A percentile compares a stretch with the other conserved stretches of the same genome.
phyloP scores from a whole-genome alignment of 2,888 invertebrate species.

The Caenorhabditis japonica region DNA sequence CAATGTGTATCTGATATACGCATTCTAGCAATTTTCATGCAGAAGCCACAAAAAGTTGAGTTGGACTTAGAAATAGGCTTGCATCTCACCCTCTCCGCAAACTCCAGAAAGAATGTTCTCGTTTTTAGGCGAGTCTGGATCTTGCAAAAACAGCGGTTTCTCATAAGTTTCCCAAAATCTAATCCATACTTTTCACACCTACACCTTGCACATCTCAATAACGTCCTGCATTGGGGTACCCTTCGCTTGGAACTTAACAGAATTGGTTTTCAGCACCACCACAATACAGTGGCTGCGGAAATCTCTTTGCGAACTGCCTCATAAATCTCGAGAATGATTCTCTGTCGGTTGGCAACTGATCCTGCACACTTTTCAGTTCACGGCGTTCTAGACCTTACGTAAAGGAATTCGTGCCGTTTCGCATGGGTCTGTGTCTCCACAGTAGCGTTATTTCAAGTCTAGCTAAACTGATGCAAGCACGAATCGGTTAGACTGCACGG shows the following conservation, averaged over 20 bases:
- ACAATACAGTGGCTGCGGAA: constrained; percentile 62
- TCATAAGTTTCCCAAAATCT: constrained; percentile 69
- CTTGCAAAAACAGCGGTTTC: constrained; percentile 57
- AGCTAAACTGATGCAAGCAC: too few relatives aligned
- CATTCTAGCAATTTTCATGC: constrained; percentile 47
- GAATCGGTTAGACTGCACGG: too few relatives aligned
- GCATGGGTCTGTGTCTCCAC: too few relatives aligned
- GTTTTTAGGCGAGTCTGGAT: constrained; percentile 59
- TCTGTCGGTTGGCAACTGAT: constrained; percentile 53
- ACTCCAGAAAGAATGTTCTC: constrained; percentile 72
- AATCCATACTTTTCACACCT: constrained; percentile 63
- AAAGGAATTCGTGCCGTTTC: too few relatives aligned
- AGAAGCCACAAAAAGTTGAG: too few relatives aligned
- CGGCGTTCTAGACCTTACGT: too few relatives aligned
- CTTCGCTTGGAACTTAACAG: constrained; percentile 67
- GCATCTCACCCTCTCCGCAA: constrained; percentile 57
- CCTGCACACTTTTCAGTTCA: constrained; percentile 65
- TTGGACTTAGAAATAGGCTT: too few relatives aligned
- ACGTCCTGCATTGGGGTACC: constrained; percentile 64
- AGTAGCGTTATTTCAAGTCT: too few relatives aligned
- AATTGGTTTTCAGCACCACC: constrained; percentile 69
- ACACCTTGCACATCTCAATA: constrained; percentile 43
- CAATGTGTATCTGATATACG: constrained; percentile 52
- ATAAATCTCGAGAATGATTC: constrained; percentile 61
- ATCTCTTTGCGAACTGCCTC: constrained; percentile 60